Conservation (phyloP, 2,113 vertebrate genomes). For the Petroica traversi region DNA sequence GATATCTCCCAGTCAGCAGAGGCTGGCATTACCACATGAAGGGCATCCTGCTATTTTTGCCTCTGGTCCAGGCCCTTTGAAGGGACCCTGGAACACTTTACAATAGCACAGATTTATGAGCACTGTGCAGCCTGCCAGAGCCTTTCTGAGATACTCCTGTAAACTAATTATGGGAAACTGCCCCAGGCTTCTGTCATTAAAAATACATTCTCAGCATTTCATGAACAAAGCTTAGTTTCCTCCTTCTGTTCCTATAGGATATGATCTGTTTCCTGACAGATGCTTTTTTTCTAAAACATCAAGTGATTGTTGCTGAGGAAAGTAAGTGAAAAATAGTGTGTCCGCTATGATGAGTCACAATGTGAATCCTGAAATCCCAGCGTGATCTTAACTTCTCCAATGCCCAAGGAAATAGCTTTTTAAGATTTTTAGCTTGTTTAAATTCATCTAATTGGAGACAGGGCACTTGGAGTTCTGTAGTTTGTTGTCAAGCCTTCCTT, state of each 20-base stretch:
- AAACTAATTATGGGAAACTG: constrained; percentile 51
- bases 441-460: neutral
- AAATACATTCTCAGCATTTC: constrained; percentile 47
- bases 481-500: neutral
- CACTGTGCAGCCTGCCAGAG: neutral
- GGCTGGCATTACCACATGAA: constrained; percentile 43
- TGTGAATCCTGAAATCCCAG: neutral
- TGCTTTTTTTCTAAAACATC: constrained; percentile 38
- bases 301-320: constrained; percentile 7
- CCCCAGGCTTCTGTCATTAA: constrained; percentile 29
- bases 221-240: constrained; percentile 52
- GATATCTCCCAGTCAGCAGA: neutral
- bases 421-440: neutral
- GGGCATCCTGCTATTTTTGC: constrained; percentile 50
- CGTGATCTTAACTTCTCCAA: neutral
- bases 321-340: neutral
- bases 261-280: constrained; percentile 54
- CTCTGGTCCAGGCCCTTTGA: constrained; percentile 31
- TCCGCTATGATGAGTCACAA: neutral
- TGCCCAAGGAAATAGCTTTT: neutral
- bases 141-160: constrained; percentile 17
- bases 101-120: constrained; percentile 23
- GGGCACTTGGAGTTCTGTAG: neutral
- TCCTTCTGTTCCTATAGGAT: constrained; percentile 55
- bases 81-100: constrained; percentile 5